Evolutionary conservation across 2,797 vertebrate species (phyloP).

Genomic region (Parauchenoglanis ngamensis): DNA sequence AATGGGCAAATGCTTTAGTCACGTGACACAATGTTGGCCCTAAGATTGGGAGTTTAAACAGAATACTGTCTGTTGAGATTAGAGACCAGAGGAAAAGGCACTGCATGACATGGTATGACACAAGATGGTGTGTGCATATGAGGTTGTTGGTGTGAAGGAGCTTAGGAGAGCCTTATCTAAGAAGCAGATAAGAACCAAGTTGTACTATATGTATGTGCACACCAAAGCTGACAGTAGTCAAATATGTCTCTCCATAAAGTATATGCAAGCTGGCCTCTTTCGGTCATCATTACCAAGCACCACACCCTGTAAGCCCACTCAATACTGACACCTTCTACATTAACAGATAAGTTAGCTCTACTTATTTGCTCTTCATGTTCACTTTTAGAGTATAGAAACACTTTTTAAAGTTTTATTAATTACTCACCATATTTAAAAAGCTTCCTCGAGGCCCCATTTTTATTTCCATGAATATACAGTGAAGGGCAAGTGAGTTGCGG

Average conservation of each 20-base stretch:
- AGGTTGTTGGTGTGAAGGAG: conserved; percentile 42
- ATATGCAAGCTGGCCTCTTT: background rate
- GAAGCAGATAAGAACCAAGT: background rate
- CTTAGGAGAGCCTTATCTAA: background rate
- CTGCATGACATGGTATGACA: conserved; percentile 16
- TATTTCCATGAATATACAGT: background rate
- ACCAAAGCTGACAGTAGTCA: background rate
- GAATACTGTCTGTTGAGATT: conserved; percentile 72
- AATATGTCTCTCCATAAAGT: background rate
- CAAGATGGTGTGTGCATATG: conserved; percentile 30
- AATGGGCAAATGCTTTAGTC: conserved; percentile 62
- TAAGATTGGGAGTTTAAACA: background rate
- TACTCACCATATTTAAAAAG: background rate
- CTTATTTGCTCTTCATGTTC: background rate
- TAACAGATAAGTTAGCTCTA: background rate
- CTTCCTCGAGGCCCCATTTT: background rate
- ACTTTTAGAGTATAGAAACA: background rate
- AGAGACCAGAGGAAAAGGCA: conserved; percentile 50
- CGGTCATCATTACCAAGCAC: background rate
- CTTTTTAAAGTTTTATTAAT: background rate
- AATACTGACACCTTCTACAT: background rate
- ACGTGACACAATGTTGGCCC: conserved; percentile 62
- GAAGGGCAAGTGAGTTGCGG: background rate
- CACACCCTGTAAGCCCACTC: background rate
- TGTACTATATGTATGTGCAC: background rate